Evolutionary conservation across 2,113 vertebrate genomes (phyloP).

Genomic region (Myotis davidii): DNA sequence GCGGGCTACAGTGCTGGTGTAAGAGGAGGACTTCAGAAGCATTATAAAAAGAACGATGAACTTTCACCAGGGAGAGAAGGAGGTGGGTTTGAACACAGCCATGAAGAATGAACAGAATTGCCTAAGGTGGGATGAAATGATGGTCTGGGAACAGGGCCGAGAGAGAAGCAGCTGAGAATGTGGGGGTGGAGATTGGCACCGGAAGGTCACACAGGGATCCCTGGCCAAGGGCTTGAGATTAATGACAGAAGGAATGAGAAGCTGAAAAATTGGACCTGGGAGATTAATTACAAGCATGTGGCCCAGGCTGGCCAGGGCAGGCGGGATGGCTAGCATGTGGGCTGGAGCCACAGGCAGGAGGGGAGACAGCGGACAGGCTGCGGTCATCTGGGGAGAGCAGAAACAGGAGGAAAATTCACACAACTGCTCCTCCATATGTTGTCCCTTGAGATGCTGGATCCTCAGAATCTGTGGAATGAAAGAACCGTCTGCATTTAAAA

Average conservation of each 20-base stretch:
- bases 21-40: background rate
- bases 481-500: background rate
- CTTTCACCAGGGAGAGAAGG: background rate
- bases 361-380: background rate
- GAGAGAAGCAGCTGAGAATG: background rate
- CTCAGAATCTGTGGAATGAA: background rate
- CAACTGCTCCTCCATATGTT: background rate
- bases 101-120: background rate
- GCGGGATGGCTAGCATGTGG: accelerated
- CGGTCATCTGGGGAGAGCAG: background rate
- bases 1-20: accelerated
- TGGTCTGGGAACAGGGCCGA: background rate
- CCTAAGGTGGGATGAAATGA: background rate
- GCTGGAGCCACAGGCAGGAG: background rate
- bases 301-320: background rate
- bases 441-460: background rate
- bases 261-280: background rate
- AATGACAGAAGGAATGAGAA: background rate
- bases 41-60: background rate
- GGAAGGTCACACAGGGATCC: background rate
- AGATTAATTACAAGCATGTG: background rate
- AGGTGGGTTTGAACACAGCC: background rate
- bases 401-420: background rate
- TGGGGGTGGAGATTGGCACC: background rate
- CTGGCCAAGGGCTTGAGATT: background rate